These are phyloP conservation scores for Dromaius novaehollandiae DNA, from an alignment of 2,113 vertebrate genomes.

Conservation along the genomic window DNA sequence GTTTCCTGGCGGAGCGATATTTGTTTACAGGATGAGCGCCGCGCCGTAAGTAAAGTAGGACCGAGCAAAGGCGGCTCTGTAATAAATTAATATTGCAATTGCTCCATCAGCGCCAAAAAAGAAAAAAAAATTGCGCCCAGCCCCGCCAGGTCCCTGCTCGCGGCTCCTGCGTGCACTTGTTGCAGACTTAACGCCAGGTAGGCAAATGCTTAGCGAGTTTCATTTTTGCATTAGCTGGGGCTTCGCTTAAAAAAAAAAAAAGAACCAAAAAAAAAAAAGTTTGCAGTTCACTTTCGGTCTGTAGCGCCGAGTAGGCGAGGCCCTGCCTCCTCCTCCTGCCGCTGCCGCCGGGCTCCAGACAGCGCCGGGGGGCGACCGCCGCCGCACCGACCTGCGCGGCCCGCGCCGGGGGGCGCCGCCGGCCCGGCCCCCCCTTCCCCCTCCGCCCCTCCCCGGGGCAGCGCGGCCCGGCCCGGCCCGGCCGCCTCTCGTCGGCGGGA, in stretches of 20 bases:
- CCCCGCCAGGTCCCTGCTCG: slow-evolving; percentile 41
- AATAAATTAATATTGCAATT: slow-evolving; percentile 73
- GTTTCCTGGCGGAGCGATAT: slow-evolving; percentile 80
- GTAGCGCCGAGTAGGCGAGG: slow-evolving; percentile 41
- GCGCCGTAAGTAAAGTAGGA: slow-evolving; percentile 71
- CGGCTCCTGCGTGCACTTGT: slow-evolving; percentile 75
- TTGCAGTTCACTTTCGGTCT: slow-evolving; percentile 62
- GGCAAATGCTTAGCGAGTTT: slow-evolving; percentile 69
- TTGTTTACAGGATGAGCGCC: slow-evolving; percentile 74
- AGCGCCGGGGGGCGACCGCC: too few species aligned
- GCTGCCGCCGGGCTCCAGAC: too few species aligned
- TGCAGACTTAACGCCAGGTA: slow-evolving; percentile 75
- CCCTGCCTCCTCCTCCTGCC: slow-evolving; percentile 17
- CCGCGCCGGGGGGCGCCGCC: too few species aligned
- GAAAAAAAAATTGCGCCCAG: neutral
- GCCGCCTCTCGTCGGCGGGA: too few species aligned
- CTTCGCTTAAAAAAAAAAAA: neutral
- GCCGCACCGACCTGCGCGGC: too few species aligned
- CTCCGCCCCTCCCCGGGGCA: too few species aligned
- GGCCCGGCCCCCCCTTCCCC: too few species aligned
- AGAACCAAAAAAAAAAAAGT: slow-evolving; percentile 10
- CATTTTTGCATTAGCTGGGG: slow-evolving; percentile 49
- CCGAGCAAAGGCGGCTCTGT: slow-evolving; percentile 60
- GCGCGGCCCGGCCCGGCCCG: too few species aligned
- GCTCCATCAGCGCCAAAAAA: slow-evolving; percentile 31